Percentiles rank a stretch among this genome's conserved stretches.
phyloP scores from a whole-genome alignment of 2,797 vertebrate species.

The Morus bassanus region DNA sequence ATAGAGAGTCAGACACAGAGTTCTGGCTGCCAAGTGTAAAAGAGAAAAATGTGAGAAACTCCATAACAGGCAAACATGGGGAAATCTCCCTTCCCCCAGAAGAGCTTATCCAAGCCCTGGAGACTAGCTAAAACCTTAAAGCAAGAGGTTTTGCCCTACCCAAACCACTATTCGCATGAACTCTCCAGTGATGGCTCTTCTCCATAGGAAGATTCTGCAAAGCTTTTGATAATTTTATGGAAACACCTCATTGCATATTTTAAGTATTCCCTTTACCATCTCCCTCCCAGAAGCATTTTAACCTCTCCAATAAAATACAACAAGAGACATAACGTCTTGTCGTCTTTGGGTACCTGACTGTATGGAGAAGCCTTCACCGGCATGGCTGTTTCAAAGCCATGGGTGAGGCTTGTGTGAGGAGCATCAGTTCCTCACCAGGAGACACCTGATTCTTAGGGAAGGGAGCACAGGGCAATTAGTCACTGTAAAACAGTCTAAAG shows the following conservation, averaged over 20 bases:
- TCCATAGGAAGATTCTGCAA: neutral
- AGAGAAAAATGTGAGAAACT: slow-evolving; percentile 30
- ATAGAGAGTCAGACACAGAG: neutral
- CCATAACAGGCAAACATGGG: neutral
- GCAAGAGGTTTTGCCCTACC: neutral
- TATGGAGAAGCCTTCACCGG: neutral
- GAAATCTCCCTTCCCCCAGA: neutral
- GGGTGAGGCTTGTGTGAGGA: accelerated
- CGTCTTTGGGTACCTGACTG: neutral
- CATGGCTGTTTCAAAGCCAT: accelerated
- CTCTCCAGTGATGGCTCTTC: neutral
- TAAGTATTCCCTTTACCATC: neutral
- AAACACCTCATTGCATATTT: neutral
- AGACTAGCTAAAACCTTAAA: neutral
- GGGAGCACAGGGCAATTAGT: neutral
- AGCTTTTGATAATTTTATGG: slow-evolving; percentile 5
- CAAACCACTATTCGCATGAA: neutral
- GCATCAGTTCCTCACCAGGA: neutral
- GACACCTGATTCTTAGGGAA: neutral
- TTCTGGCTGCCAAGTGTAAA: slow-evolving; percentile 17
- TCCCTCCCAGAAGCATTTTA: neutral
- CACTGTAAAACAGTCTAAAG: neutral
- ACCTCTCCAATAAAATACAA: neutral
- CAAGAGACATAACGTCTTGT: neutral
- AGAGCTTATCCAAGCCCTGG: neutral